Evolutionary conservation across 1,140 invertebrate genomes (phyloP).

Genomic region (Zaprionus taronus): DNA sequence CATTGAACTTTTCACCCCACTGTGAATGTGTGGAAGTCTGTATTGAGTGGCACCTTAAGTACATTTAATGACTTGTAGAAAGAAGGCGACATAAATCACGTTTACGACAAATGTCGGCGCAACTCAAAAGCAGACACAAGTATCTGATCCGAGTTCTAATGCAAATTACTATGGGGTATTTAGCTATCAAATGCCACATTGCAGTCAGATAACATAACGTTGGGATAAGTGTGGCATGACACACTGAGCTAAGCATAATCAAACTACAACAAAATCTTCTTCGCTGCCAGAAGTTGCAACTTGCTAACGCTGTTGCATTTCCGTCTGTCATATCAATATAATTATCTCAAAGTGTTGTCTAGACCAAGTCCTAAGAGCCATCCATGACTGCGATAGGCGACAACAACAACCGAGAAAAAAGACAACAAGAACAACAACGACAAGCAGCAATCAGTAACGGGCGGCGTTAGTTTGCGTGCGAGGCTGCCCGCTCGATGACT

Average conservation of each 20-base stretch:
- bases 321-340: conserved; percentile 81
- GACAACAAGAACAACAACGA: conserved; percentile 32
- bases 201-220: conserved; percentile 62
- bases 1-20: conserved; percentile 78
- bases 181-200: conserved; percentile 59
- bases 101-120: conserved; percentile 65
- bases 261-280: conserved; percentile 40
- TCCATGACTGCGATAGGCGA: conserved; percentile 42
- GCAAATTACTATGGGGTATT: conserved; percentile 41
- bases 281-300: conserved; percentile 58
- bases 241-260: conserved; percentile 33
- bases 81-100: conserved; percentile 64
- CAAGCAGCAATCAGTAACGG: conserved; percentile 39
- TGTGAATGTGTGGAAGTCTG: conserved; percentile 2
- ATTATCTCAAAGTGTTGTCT: conserved; percentile 73
- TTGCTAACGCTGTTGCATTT: conserved; percentile 78
- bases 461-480: conserved; percentile 52
- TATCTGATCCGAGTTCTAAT: conserved; percentile 17
- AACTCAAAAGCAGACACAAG: background rate
- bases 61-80: conserved; percentile 75
- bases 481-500: conserved; percentile 36
- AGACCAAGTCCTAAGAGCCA: conserved; percentile 55
- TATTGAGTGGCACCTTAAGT: conserved; percentile 67
- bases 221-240: conserved; percentile 43
- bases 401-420: conserved; percentile 37